Evolutionary conservation across 2,113 vertebrate species (phyloP), one percentile per base, ranked within the genome.

Genomic region (Oreotrochilus melanogaster): DNA sequence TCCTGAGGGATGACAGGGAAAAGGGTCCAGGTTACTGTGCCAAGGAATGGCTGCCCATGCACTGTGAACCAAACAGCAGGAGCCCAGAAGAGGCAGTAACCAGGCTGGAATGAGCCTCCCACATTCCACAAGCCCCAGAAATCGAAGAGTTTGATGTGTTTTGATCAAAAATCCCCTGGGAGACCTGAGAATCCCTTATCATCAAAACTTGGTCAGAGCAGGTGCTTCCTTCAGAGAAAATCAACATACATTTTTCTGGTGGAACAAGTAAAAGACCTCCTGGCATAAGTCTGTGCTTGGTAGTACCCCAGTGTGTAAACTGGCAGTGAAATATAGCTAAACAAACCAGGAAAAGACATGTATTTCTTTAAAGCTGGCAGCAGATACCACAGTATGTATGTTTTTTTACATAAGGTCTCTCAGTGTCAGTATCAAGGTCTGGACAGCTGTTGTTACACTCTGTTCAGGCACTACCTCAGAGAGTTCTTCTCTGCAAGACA

Each of bases 121-220:
- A 4, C 7, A 10, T 75, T 86, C 27, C 53, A 56, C 47, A n/a
- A 88, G 39, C 23, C 31, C 19, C 3, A 0, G 31, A 88, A 42
- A 71, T 58, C 21, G 21, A 43, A 0, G 0, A 24, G 21, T 71
- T 24, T n/a, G 19, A 64, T 2, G 2, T 72, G 25, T 51, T 92
- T 92, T 71, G 11, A 60, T 28, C 43, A 78, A 9, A 87, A 92
- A 62, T 53, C 62, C 33, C 11, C 11, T 48, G 24, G 17, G 16
- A 75, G 51, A 75, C 10, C n/a, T n/a, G 56, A 56, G 30, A 57
- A 84, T 37, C 18, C n/a, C 16, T 66, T 33, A 61, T 10, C 18
- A 54, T 53, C 33, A 85, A 86, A 80, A 12, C 9, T 53, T 62
- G 6, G 9, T 60, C 57, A 50, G 33, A 82, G 27, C 23, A 65